Conservation (phyloP, 92 coral and sea anemone species). For the Pocillopora grandis region DNA sequence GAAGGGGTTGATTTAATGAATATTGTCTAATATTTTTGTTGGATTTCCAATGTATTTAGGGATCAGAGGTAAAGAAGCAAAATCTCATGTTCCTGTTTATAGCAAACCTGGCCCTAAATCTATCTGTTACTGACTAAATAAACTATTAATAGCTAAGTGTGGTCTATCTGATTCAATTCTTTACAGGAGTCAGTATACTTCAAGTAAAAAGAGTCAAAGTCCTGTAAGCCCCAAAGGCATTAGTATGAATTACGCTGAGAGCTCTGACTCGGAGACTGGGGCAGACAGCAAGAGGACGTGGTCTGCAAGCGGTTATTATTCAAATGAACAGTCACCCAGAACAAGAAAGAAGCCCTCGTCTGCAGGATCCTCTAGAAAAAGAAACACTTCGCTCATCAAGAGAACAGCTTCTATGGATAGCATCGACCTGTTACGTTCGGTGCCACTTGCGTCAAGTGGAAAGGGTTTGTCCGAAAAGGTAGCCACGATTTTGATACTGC, state of each 20-base stretch:
- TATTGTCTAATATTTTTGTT: no score
- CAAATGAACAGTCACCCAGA: conserved; percentile 20
- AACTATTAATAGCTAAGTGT: neutral
- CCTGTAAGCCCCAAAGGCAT: conserved; percentile 30
- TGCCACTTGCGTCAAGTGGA: conserved; percentile 59
- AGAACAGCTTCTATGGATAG: conserved; percentile 39
- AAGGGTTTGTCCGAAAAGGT: conserved; percentile 79
- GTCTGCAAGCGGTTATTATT: conserved; percentile 13
- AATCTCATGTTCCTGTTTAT: no score
- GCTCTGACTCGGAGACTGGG: conserved; percentile 67
- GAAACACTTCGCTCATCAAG: conserved; percentile 11
- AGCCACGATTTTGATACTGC: neutral
- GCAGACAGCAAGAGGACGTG: conserved; percentile 42
- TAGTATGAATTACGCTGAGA: conserved; percentile 51
- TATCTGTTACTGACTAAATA: no score
- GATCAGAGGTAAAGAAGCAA: no score
- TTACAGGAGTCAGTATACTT: conserved; percentile 1
- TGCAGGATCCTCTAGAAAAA: conserved; percentile 14
- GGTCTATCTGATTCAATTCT: neutral
- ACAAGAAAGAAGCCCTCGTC: conserved; percentile 18
- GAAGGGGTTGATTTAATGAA: no score
- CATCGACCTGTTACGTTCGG: conserved; percentile 12
- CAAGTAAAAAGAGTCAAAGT: conserved; percentile 27
- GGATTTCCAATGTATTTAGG: no score
- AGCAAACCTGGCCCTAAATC: no score